Conservation (phyloP, 2,797 vertebrate genomes). For the Anomalospiza imberbis region DNA sequence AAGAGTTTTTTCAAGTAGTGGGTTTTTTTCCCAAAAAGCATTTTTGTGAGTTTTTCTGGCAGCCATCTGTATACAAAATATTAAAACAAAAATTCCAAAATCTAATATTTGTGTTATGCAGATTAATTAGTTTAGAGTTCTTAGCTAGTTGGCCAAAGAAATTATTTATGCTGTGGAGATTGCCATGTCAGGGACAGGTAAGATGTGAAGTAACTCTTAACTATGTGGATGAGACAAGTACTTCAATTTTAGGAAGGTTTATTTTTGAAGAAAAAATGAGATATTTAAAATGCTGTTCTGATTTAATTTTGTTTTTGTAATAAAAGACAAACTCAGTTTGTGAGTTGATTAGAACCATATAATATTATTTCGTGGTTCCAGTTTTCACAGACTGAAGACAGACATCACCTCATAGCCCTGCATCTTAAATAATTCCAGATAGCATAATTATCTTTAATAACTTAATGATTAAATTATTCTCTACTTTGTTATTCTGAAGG, state of each 20-base stretch:
- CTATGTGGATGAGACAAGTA: neutral
- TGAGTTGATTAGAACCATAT: neutral
- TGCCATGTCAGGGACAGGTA: neutral
- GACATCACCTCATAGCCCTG: neutral
- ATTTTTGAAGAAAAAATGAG: neutral
- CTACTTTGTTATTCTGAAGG: neutral
- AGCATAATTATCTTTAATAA: neutral
- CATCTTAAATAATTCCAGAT: neutral
- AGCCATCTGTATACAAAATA: neutral
- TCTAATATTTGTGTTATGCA: neutral
- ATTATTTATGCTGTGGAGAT: neutral
- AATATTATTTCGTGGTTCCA: neutral
- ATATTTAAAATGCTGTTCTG: neutral
- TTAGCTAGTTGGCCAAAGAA: neutral
- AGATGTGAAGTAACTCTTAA: neutral
- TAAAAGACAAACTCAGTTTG: neutral
- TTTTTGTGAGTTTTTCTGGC: neutral
- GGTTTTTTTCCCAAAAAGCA: accelerated
- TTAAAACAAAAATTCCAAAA: neutral
- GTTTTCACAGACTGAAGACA: neutral
- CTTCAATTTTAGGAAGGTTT: neutral
- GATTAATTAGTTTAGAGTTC: neutral
- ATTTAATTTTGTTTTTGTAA: neutral
- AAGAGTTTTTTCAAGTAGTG: neutral
- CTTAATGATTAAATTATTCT: neutral